phyloP scores from a whole-genome alignment of 2,797 vertebrate species.

The Sebastolobus altivelis region DNA sequence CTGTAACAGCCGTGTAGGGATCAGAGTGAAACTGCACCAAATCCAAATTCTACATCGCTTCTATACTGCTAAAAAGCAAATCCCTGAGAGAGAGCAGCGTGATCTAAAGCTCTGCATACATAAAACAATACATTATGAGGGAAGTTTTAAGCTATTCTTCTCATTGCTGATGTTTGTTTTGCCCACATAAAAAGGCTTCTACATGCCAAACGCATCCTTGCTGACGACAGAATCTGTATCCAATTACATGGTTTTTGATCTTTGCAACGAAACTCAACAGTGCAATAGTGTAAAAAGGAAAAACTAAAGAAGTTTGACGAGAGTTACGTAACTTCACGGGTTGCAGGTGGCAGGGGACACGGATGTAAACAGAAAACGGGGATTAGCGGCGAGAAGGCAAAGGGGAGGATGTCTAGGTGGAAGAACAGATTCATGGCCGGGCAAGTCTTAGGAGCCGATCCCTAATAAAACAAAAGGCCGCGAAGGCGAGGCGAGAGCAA shows the following conservation, averaged over 20 bases:
- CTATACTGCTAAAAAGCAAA: constrained; percentile 18
- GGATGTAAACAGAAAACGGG: constrained; percentile 43
- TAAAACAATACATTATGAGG: not conserved
- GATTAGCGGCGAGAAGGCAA: constrained; percentile 46
- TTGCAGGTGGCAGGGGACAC: constrained; percentile 41
- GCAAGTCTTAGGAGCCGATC: constrained; percentile 35
- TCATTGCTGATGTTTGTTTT: not conserved
- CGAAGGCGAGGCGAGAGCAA: constrained; percentile 25
- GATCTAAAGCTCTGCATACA: constrained; percentile 16
- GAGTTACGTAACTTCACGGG: constrained; percentile 47
- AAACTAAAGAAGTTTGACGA: not conserved
- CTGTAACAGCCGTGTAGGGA: not conserved
- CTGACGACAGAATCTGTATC: constrained; percentile 20
- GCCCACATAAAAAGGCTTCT: constrained; percentile 38
- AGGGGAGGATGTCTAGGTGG: constrained; percentile 54
- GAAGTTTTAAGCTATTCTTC: constrained; percentile 9
- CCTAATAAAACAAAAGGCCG: constrained; percentile 54
- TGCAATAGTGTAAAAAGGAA: not conserved
- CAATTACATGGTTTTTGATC: constrained; percentile 1
- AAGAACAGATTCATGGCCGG: constrained; percentile 43
- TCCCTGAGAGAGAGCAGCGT: not conserved
- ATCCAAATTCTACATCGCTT: constrained; percentile 15
- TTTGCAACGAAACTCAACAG: not conserved
- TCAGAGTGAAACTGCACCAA: constrained; percentile 24
- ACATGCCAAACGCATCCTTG: constrained; percentile 9